Percentiles rank a stretch among this genome's conserved stretches.
Evolutionary conservation across 2,888 invertebrate species (phyloP).

Genomic region (Noctua fimbriata): DNA sequence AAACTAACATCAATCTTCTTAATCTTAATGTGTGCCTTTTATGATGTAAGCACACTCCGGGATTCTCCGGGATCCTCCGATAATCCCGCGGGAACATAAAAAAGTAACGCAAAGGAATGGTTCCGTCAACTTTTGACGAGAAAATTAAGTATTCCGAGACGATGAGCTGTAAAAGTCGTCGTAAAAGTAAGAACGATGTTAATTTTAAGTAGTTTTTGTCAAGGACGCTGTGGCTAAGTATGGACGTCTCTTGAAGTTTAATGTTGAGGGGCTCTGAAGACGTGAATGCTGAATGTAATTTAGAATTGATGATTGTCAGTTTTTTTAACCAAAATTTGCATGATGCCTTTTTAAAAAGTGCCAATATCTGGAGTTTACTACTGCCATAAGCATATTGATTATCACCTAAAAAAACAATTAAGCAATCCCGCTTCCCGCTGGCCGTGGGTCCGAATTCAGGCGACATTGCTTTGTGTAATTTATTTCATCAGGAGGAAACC

Average conservation of each 20-base stretch:
- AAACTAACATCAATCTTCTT: conserved; percentile 54
- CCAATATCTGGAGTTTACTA: no score
- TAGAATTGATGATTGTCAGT: not conserved
- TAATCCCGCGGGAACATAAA: conserved; percentile 53
- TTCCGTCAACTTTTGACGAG: conserved; percentile 60
- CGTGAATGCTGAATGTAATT: conserved; percentile 29
- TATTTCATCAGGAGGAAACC: not conserved
- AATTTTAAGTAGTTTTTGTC: conserved; percentile 61
- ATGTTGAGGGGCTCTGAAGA: conserved; percentile 7
- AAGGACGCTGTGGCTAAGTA: conserved; percentile 48
- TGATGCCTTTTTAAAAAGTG: no score
- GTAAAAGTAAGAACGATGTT: conserved; percentile 56
- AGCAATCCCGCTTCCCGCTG: not conserved
- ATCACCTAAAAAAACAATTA: no score
- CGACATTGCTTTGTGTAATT: not conserved
- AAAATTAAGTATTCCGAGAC: conserved; percentile 61
- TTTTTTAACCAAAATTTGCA: not conserved
- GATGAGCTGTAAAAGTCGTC: conserved; percentile 61
- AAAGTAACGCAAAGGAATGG: conserved; percentile 50
- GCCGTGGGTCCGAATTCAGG: no score
- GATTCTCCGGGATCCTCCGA: conserved; percentile 28
- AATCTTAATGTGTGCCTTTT: conserved; percentile 59
- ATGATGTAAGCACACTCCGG: conserved; percentile 51
- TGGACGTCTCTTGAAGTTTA: conserved; percentile 41
- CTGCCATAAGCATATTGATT: no score